Evolutionary conservation across 2,888 invertebrate species (phyloP).

Genomic region (Coenonympha glycerion): DNA sequence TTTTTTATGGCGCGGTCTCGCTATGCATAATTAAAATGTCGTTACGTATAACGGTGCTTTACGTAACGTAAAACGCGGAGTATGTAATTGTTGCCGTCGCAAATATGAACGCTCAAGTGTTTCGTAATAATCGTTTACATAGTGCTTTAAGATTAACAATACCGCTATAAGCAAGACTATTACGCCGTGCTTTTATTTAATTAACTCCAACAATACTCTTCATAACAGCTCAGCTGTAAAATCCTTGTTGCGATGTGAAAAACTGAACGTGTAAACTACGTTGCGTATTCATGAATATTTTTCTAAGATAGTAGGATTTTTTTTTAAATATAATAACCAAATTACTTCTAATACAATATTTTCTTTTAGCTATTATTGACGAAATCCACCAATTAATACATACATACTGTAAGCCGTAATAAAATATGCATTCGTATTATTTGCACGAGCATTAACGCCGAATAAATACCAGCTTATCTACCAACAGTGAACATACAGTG

Average conservation of each 20-base stretch:
- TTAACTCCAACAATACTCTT: slow-evolving; percentile 9
- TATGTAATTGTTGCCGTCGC: slow-evolving; percentile 46
- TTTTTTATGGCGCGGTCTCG: slow-evolving; percentile 47
- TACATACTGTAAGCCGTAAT: too few species aligned
- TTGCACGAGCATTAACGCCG: background rate
- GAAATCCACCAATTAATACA: too few species aligned
- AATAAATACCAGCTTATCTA: too few species aligned
- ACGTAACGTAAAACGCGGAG: slow-evolving; percentile 50
- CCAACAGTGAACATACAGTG: too few species aligned
- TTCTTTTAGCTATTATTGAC: background rate
- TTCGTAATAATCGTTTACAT: slow-evolving; percentile 44
- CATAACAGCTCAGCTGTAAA: slow-evolving; percentile 8
- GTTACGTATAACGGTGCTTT: slow-evolving; percentile 45
- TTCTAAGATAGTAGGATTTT: too few species aligned
- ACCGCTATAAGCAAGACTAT: slow-evolving; percentile 14
- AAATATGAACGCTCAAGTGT: slow-evolving; percentile 43
- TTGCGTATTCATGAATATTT: background rate
- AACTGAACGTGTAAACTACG: background rate
- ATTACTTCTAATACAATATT: background rate
- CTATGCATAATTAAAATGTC: slow-evolving; percentile 58
- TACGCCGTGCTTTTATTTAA: slow-evolving; percentile 12
- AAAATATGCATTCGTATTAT: too few species aligned
- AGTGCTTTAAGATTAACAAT: slow-evolving; percentile 34
- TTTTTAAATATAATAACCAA: too few species aligned
- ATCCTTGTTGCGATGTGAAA: background rate